Conservation (phyloP, 2,113 vertebrate species). For the Morone chrysops region DNA sequence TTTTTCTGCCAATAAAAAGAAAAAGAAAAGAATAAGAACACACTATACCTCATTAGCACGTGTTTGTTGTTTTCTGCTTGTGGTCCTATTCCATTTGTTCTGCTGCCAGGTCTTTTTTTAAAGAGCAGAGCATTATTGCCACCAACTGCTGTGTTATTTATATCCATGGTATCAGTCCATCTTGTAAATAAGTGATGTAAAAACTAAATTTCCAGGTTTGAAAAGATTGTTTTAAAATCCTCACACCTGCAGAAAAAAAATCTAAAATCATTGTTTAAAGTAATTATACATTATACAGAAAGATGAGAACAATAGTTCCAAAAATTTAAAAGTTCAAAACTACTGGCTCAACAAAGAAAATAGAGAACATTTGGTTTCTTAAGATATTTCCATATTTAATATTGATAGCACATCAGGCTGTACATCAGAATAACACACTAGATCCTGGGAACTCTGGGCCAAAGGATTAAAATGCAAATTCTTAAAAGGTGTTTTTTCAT, state of each 20-base stretch:
- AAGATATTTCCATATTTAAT: neutral
- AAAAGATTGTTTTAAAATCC: too few relatives aligned
- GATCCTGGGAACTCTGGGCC: neutral
- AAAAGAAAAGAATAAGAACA: too few relatives aligned
- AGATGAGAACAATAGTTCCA: neutral
- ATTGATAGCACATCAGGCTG: neutral
- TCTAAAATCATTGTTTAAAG: neutral
- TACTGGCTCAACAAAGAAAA: neutral
- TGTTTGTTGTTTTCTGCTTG: too few relatives aligned
- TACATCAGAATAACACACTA: neutral
- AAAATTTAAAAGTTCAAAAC: neutral
- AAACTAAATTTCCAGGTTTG: neutral
- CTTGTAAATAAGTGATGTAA: too few relatives aligned
- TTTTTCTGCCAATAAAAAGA: too few relatives aligned
- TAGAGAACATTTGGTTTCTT: neutral
- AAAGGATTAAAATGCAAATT: neutral
- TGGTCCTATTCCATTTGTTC: too few relatives aligned
- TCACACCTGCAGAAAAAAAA: neutral
- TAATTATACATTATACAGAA: neutral
- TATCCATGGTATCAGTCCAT: too few relatives aligned
- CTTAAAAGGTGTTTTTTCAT: neutral
- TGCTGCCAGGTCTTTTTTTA: too few relatives aligned
- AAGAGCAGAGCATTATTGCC: too few relatives aligned
- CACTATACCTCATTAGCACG: too few relatives aligned
- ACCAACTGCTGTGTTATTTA: too few relatives aligned